Evolutionary conservation across 2,888 invertebrate species (phyloP), one percentile per base, ranked within the genome.

Genomic region (Muscina levida): DNA sequence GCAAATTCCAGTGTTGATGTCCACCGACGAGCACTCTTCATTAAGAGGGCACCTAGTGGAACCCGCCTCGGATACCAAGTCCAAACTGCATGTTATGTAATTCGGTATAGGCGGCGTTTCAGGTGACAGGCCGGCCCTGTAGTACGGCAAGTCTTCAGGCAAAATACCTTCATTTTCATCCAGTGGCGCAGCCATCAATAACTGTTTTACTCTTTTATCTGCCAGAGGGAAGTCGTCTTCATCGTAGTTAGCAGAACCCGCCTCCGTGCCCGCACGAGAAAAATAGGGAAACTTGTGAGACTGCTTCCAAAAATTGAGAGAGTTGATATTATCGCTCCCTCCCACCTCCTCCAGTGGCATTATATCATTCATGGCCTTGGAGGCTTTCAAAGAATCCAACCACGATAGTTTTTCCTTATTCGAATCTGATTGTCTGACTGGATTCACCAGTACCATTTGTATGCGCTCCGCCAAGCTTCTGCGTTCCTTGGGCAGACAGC

Each of bases 371-470:
- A 75, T 53, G 70, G 17, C 77, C 75, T 87, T 90, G 79, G 83
- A 82, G 1, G 84, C 74, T 72, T 88, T 88, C 2, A 90, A 72
- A 2, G 90, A 82, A 78, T 89, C 88, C 24, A 86, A 71, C 90
- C 90, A 90, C 0, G 86, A 86, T 10, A 84, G 11, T 59, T 44
- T 80, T 3, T 83, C 79, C 65, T 78, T 79, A 6, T 76, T 79
- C 2, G 26, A 19, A 37, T 79, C 86, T 86, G 92, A 91, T 31
- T 31, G 31, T 92, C 13, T 92, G 90, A 94, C 93, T 2, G 96
- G 95, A 88, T 93, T 94, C 0, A 96, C 95, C 44, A 96, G 90
- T 53, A 96, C 94, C 95, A 96, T 95, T 74, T 93, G 93, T 0
- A 95, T 93, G 85, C 94, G 93, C 44, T 93, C 92, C 8, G 92